Base-by-base conservation (phyloP, 2,113 vertebrate species). In the Ctenodactylus gundi region DNA sequence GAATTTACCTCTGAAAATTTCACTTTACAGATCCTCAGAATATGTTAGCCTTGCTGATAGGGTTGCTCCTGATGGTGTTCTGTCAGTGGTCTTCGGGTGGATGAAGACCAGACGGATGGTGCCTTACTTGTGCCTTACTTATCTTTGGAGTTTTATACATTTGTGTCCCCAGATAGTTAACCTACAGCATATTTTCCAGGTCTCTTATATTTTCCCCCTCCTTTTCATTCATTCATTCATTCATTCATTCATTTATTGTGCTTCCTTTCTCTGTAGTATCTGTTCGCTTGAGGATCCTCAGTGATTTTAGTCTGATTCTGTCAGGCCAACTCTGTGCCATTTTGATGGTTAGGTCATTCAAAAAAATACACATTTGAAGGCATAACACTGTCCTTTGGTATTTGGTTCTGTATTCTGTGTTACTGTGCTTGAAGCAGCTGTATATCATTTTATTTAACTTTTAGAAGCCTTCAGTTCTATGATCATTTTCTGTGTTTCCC, bases 401-500 rank as follows among this genome's bases (percentile, higher is more conserved):
- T 86, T 62, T 78, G 51, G 17, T 72, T 73, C 51, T 80, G 0
- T 60, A 8, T 73, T 34, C 91, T 85, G 0, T 80, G 31, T 14
- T 76, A 31, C 77, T 90, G 46, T 83, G 39, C 55, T 77, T 90
- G 41, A 85, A 95, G 75, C 58, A 44, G 1, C 78, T 57, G 55
- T 95, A 36, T 53, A 92, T 1, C 39, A 39, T 85, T 53, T 49
- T 76, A 46, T 62, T 68, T 65, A 72, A 36, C 65, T 53, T 95
- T 95, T 75, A 86, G 53, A 97, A 96, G 64, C 78, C 15, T 77
- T 44, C 57, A n/a, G 95, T 70, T 93, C 73, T 76, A 0, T 88
- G 53, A 62, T 85, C 58, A 65, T 75, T 91, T 68, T n/a, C 60
- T 89, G 34, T 96, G 85, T 49, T 93, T 85, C 55, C 53, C 51